Percentiles rank a stretch among this genome's conserved stretches.
Evolutionary conservation across 2,888 invertebrate species (phyloP).

Genomic region (Macrophya annulata): DNA sequence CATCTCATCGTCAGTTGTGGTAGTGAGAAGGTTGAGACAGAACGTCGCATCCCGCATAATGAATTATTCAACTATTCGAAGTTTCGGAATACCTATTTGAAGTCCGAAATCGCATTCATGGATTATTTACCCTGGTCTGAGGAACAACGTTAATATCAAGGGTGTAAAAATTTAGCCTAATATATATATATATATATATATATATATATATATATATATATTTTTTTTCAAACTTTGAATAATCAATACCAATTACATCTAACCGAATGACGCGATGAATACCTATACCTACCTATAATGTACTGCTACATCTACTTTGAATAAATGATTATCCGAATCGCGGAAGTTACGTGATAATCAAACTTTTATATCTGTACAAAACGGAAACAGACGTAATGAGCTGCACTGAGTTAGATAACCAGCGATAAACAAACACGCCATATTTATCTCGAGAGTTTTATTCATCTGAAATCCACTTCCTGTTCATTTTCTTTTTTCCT

Average conservation of each 20-base stretch:
- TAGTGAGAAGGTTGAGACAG: background rate
- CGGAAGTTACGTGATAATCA: constrained; percentile 8
- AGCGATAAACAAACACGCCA: constrained; percentile 3
- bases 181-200: too few relatives aligned
- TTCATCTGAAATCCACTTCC: constrained; percentile 14
- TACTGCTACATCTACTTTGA: background rate
- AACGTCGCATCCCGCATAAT: constrained; percentile 14
- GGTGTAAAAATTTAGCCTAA: background rate
- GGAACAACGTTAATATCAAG: too few relatives aligned
- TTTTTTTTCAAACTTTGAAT: too few relatives aligned
- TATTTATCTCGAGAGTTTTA: constrained; percentile 6
- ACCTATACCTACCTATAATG: background rate
- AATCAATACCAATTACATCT: too few relatives aligned
- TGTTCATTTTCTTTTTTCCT: background rate
- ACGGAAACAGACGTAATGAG: constrained; percentile 26
- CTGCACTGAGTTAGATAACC: constrained; percentile 17
- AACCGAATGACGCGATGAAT: too few relatives aligned
- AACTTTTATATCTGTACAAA: background rate
- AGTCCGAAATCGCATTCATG: background rate
- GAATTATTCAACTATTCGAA: constrained; percentile 18
- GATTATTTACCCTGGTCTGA: background rate
- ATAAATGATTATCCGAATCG: background rate
- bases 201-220: too few relatives aligned
- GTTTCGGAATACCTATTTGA: constrained; percentile 15
- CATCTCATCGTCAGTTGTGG: background rate